Percentiles rank a stretch among this genome's conserved stretches.
These are phyloP conservation scores for Eristalis arbustorum DNA, from an alignment of 2,888 invertebrate species.

Conservation along the genomic window DNA sequence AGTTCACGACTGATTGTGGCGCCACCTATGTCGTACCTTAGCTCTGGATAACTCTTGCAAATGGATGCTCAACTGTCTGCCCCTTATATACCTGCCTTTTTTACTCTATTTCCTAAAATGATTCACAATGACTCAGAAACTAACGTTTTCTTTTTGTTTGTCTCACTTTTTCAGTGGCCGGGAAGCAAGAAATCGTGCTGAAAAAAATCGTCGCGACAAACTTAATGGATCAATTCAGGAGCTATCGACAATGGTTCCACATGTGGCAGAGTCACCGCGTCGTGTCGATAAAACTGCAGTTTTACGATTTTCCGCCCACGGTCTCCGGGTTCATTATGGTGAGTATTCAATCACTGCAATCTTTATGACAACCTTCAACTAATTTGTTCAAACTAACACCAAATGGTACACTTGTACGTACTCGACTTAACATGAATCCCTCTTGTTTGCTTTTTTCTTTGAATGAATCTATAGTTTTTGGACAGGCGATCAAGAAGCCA, in stretches of 20 bases:
- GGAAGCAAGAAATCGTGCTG: conserved; percentile 92
- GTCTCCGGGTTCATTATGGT: conserved; percentile 89
- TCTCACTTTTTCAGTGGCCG: conserved; percentile 82
- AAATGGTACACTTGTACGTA: neutral
- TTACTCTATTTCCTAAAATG: neutral
- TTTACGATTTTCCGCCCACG: conserved; percentile 91
- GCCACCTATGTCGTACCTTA: too few species aligned
- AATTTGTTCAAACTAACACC: neutral
- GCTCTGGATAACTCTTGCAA: too few species aligned
- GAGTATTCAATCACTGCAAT: conserved; percentile 52
- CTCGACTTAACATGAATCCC: neutral
- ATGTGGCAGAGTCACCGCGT: conserved; percentile 89
- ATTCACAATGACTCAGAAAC: neutral
- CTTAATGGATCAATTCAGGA: conserved; percentile 92
- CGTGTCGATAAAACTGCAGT: conserved; percentile 95
- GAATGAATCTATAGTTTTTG: conserved; percentile 80
- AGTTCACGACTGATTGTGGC: too few species aligned
- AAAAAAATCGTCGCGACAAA: conserved; percentile 94
- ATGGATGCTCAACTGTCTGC: too few species aligned
- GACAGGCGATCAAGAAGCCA: conserved; percentile 81
- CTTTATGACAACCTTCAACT: neutral
- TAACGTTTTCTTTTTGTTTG: neutral
- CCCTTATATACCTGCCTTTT: too few species aligned
- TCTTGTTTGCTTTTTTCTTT: neutral
- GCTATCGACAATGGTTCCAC: conserved; percentile 90